Base-by-base conservation (phyloP, 1,140 invertebrate species). In the Contarinia nasturtii region DNA sequence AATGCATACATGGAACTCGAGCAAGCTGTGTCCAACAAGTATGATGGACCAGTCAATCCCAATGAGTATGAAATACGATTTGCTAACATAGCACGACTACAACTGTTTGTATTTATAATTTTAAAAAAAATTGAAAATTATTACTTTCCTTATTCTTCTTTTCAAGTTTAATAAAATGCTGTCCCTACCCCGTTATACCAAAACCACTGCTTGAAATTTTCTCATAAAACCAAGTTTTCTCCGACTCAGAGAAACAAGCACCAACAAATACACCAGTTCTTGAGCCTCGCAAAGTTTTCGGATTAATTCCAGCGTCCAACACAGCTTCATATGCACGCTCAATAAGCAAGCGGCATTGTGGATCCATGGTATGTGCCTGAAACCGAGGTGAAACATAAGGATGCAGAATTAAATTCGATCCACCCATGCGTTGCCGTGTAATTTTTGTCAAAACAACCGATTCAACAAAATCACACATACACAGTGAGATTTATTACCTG, bases 81-180 rank as follows among this genome's bases (percentile, higher is more conserved):
- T 1, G 88, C 82, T 61, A 95, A 74, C 87, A 95, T 93, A 8
- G 86, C 84, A 48, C 86, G 74, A 53, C 79, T 80, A 65, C 88
- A 91, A 33, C 76, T 77, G n/a, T 43, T 38, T 15, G 14, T 14
- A 44, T 17, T 18, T n/a, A 14, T 11, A 12, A 43, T 11, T 14
- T 14, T 14, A 8, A n/a, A n/a, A n/a, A n/a, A n/a, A n/a, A n/a
- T n/a, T 10, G 14, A 27, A 10, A 21, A n/a, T 7, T 21, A 18
- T 7, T 7, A n/a, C 7, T 44, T n/a, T n/a, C n/a, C n/a, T n/a
- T n/a, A n/a, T 34, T 33, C 8, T 7, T 33, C 8, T 7, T 11
- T 46, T 19, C 4, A 46, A 7, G 34, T 15, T 17, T 7, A 34
- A 15, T 10, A 15, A 41, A 41, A 41, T 41, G 7, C 15, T 12